Evolutionary conservation across 2,888 invertebrate genomes (phyloP), one percentile per base, ranked within the genome.

Genomic region (Heliconius aoede): DNA sequence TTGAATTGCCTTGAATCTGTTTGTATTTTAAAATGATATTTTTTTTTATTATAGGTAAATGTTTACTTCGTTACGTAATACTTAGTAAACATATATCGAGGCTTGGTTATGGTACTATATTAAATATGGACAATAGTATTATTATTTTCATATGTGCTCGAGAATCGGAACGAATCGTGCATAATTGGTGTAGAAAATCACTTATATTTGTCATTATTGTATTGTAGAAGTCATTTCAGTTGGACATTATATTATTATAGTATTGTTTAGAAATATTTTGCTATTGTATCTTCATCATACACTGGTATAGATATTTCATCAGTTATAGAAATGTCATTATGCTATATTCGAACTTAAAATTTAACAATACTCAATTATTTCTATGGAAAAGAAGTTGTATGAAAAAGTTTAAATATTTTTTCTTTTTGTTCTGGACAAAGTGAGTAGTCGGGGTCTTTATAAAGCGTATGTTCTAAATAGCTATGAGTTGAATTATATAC

Each of bases 181-280:
- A 32, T 13, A 36, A 36, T 24, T 65, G 24, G 65, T 36, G 65
- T 65, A 65, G 65, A 65, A 24, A 65, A 36, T 65, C 36, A 40
- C 36, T 36, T 36, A 24, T 65, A 65, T 40, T 65, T 24, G 65
- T 36, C 36, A 15, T 36, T 24, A 24, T 40, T 65, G 65, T 64
- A n/a, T 32, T 1, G 32, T 65, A 65, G 65, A 40, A 64, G n/a
- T 36, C 24, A 36, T 65, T 65, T 36, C 36, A n/a, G 36, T 40
- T 40, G 15, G 15, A 24, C 36, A 65, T 65, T n/a, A 55, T 9
- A n/a, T n/a, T 46, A 4, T 32, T 28, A 18, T 61, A 30, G n/a
- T 36, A 65, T 65, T 36, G 36, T 65, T 65, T 65, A 65, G n/a
- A 32, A n/a, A 64, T 64, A 13, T 30, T n/a, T 65, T 24, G 65